Base-by-base conservation (phyloP, 2,113 vertebrate genomes). In the Sorex fumeus region DNA sequence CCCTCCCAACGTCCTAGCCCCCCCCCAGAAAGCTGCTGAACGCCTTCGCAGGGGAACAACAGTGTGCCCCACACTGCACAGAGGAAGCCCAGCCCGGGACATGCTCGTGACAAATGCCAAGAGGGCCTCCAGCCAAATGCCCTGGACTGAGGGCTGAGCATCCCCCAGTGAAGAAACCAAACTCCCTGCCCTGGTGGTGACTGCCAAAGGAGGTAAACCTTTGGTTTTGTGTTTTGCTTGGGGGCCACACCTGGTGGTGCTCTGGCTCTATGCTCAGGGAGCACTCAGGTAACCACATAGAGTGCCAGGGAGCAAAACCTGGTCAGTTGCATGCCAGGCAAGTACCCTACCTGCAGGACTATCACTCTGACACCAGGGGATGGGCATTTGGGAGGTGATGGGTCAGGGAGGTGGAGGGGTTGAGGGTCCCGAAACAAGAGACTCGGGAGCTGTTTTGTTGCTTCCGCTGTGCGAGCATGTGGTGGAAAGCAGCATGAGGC, bases 1-100 rank as follows among this genome's bases (percentile, higher is more conserved):
- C 91, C 30, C 82, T 88, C 88, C 88, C 95, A 92, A 88, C 32
- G 80, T 78, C 95, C 86, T 7, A 40, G 40, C 40, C 40, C 66
- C 80, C 83, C 92, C 72, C 88, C 21, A 30, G 82, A 87, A 78
- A 75, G 5, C n/a, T 43, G 75, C 6, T 15, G 84, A 84, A 34
- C 45, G 43, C 77, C 72, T 74, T 11, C 18, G 79, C 57, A 34
- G 1, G n/a, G 92, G 74, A 79, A 28, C 32, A 7, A 28, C 77
- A 78, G 45, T 1, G 13, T 1, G 16, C 15, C 60, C 18, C 15
- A 32, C 0, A 2, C 77, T 36, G 1, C 36, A 19, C 69, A 66
- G 47, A 72, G 77, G 78, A 92, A 50, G 6, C 45, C 67, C 77
- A 32, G 0, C 36, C 57, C 8, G 45, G 64, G 36, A n/a, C 28